These are phyloP conservation scores for Plusia festucae DNA, from an alignment of 2,888 invertebrate genomes.

Conservation along the genomic window DNA sequence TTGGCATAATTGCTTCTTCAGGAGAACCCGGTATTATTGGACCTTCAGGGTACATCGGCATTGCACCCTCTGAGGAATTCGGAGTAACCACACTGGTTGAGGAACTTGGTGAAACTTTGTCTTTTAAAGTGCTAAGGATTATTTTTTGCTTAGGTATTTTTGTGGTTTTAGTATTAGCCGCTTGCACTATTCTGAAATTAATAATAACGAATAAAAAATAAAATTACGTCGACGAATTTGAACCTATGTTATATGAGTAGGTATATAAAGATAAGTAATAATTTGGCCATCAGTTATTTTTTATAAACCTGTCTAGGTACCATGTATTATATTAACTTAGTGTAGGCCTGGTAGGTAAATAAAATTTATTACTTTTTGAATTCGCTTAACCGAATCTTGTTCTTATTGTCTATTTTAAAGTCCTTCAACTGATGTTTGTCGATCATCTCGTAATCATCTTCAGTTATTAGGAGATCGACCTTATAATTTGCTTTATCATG, in stretches of 20 bases:
- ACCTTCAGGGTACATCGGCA: too few relatives aligned
- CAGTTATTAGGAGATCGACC: slow-evolving; percentile 63
- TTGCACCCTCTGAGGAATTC: too few relatives aligned
- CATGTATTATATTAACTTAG: too few relatives aligned
- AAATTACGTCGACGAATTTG: too few relatives aligned
- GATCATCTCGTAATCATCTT: slow-evolving; percentile 70
- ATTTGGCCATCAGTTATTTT: too few relatives aligned
- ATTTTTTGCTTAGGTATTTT: slow-evolving; percentile 1
- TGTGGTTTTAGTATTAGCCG: slow-evolving; percentile 32
- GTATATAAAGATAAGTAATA: too few relatives aligned
- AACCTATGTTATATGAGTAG: too few relatives aligned
- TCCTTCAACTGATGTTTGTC: slow-evolving; percentile 45
- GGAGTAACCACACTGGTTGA: not conserved
- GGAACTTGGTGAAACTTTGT: not conserved
- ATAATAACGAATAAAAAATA: not conserved
- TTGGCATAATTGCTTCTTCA: too few relatives aligned
- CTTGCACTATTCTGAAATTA: slow-evolving; percentile 57
- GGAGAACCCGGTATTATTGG: too few relatives aligned
- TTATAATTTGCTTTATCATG: slow-evolving; percentile 65
- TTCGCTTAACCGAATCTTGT: slow-evolving; percentile 42
- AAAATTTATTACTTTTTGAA: slow-evolving; percentile 58
- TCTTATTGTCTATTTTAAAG: slow-evolving; percentile 45
- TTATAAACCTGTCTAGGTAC: not conserved
- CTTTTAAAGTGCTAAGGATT: not conserved
- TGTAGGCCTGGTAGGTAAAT: too few relatives aligned